phyloP scores from a whole-genome alignment of 2,113 vertebrate species.

The Cyanoramphus novaezelandiae region DNA sequence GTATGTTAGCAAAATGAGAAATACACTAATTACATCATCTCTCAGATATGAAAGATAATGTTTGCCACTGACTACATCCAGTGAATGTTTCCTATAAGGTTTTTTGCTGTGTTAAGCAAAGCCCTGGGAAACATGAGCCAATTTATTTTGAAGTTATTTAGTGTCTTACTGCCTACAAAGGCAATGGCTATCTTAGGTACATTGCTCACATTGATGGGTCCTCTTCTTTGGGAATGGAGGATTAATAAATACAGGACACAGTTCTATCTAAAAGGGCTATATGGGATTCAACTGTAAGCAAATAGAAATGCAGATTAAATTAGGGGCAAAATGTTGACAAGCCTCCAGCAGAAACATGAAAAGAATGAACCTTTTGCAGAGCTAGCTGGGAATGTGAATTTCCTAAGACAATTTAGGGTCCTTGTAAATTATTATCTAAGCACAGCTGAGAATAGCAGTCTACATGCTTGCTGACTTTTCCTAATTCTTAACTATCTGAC shows the following conservation, averaged over 20 bases:
- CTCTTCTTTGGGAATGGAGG: neutral
- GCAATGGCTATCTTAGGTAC: neutral
- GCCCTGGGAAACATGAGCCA: neutral
- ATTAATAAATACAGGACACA: neutral
- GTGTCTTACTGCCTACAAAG: neutral
- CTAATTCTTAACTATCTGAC: neutral
- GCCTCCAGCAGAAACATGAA: neutral
- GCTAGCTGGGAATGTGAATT: neutral
- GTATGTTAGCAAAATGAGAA: neutral
- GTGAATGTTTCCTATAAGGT: neutral
- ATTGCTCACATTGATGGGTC: neutral
- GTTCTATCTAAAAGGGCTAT: neutral
- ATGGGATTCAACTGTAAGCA: neutral
- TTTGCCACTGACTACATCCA: neutral
- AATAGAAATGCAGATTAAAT: neutral
- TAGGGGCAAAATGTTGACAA: neutral
- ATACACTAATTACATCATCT: neutral
- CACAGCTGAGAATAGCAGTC: neutral
- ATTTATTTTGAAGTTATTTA: neutral
- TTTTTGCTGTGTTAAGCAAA: neutral
- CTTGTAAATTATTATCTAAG: neutral
- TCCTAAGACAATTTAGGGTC: neutral
- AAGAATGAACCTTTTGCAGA: neutral
- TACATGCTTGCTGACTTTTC: neutral
- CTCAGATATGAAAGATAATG: neutral